Evolutionary conservation across 1,140 invertebrate species (phyloP).

Genomic region (Pogonomyrmex barbatus): DNA sequence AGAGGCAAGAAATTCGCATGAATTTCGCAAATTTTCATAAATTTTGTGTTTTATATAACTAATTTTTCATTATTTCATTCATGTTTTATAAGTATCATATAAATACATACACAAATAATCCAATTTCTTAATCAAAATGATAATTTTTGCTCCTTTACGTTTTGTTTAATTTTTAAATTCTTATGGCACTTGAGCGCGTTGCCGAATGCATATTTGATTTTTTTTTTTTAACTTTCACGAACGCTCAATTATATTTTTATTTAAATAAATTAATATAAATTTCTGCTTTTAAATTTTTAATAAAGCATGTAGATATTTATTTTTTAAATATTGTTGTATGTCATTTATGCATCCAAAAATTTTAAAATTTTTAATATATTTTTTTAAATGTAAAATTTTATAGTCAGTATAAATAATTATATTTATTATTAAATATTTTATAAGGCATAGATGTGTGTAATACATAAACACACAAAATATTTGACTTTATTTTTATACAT

Average conservation of each 20-base stretch:
- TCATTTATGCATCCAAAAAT: not conserved
- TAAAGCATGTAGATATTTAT: not conserved
- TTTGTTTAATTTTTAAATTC: not conserved
- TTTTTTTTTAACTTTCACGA: not conserved
- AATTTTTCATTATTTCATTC: conserved; percentile 21
- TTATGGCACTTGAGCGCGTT: not conserved
- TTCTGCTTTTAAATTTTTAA: not conserved
- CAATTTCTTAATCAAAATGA: not conserved
- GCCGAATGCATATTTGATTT: not conserved
- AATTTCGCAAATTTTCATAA: conserved; percentile 40
- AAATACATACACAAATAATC: not conserved
- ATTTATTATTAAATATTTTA: not conserved
- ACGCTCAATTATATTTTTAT: not conserved
- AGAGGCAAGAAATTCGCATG: conserved; percentile 62
- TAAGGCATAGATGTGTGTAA: not conserved
- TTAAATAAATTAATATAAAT: conserved; percentile 11
- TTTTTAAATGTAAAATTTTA: not conserved
- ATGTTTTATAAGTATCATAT: not conserved
- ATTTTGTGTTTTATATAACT: conserved; percentile 3
- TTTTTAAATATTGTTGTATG: not conserved
- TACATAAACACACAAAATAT: not conserved
- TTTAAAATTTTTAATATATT: not conserved
- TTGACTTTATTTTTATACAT: not conserved
- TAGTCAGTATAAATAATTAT: conserved; percentile 1
- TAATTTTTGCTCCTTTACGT: not conserved